Evolutionary conservation across 2,113 vertebrate genomes (phyloP), one percentile per base, ranked within the genome.

Genomic region (Plectropomus leopardus): DNA sequence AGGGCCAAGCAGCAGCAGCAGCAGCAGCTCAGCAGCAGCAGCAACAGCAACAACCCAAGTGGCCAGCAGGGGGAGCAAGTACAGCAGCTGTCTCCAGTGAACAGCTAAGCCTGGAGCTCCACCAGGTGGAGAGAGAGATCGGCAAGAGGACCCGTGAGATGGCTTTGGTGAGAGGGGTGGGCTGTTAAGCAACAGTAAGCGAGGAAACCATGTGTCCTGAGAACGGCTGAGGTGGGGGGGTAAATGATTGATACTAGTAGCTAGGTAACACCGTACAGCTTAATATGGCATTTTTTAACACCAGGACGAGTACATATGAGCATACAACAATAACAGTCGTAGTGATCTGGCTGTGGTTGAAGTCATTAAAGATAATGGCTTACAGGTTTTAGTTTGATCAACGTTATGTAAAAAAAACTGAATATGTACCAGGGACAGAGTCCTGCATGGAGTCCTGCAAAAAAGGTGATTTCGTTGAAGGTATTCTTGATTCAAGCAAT

Each of bases 61-160:
- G 98, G 98, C 94, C 97, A 81, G 90, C 96, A 87, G 97, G 94
- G 77, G 96, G 95, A 76, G 92, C 95, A 77, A 77, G 77, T 77
- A 69, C 86, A 17, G 14, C 90, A 16, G 34, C 89, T 1, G 88
- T 94, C 54, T 99, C 98, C 92, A 99, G 97, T 86, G 97, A 99
- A 68, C 98, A 99, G 93, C 93, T 99, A 73, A 99, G 97, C 90
- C 91, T 98, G 93, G 98, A 99, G 93, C 96, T 99, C 72, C 96
- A 98, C 94, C 97, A 98, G 48, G 98, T 99, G 92, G 98, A 99
- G 94, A 95, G 96, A 86, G 98, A 99, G 94, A 99, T 99, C 2
- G 97, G 97, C 60, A 99, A 98, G 94, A 94, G 98, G 93, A 99
- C 97, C 48, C 95, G 97, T 11, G 97, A 99, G 90, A 96, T 99